Conservation (phyloP, 2,113 vertebrate genomes). For the Prinia subflava region DNA sequence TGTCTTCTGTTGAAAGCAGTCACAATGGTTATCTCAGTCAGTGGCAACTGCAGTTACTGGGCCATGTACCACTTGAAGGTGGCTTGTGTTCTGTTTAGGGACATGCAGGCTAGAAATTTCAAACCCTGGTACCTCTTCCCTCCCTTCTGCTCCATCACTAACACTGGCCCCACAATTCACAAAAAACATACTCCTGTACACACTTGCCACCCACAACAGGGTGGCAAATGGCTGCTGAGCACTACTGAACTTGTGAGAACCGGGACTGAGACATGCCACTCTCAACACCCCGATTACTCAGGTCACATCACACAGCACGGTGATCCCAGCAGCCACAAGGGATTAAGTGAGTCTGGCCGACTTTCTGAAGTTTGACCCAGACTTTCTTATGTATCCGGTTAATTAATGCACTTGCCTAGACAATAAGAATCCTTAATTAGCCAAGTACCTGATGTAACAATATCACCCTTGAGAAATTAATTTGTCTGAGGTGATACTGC, state of each 20-base stretch:
- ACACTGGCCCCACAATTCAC: neutral
- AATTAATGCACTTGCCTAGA: slow-evolving; percentile 4
- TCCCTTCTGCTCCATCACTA: neutral
- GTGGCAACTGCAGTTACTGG: neutral
- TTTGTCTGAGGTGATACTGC: neutral
- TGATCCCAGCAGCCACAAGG: slow-evolving; percentile 9
- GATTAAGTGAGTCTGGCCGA: slow-evolving; percentile 11
- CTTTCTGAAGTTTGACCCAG: slow-evolving; percentile 42
- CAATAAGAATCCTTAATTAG: neutral
- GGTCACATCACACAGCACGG: slow-evolving; percentile 5
- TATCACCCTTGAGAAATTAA: neutral
- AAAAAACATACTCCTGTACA: neutral
- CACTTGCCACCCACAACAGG: neutral
- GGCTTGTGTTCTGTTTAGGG: neutral
- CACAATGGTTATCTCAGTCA: neutral
- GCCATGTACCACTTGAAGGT: neutral
- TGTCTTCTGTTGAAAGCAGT: neutral
- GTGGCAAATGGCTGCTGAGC: neutral
- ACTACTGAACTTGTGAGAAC: neutral
- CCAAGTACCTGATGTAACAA: neutral
- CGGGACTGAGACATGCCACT: neutral
- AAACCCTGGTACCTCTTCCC: neutral
- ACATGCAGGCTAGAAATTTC: neutral
- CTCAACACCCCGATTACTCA: neutral
- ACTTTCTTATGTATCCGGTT: neutral